Evolutionary conservation across 2,797 vertebrate genomes (phyloP).

Genomic region (Acanthopagrus latus): DNA sequence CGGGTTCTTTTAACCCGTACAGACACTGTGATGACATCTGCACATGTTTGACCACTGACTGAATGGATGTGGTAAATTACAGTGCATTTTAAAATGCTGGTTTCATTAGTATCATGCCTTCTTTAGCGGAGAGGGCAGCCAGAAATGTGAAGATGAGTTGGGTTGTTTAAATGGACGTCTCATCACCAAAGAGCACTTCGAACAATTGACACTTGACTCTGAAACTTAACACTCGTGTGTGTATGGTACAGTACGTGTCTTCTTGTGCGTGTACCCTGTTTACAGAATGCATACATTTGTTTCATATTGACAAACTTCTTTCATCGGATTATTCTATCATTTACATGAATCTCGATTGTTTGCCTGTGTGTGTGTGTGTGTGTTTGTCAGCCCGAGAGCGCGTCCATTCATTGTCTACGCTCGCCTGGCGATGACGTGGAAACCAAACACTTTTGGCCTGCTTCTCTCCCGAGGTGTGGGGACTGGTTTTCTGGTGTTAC

Average conservation of each 20-base stretch:
- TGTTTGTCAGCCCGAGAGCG: not conserved
- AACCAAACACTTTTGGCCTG: slow-evolving; percentile 49
- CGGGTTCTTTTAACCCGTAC: slow-evolving; percentile 9
- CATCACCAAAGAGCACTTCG: slow-evolving; percentile 50
- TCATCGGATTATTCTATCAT: not conserved
- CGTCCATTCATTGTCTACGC: not conserved
- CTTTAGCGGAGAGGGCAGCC: slow-evolving; percentile 8
- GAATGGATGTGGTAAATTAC: slow-evolving; percentile 51
- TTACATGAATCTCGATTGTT: not conserved
- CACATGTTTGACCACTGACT: slow-evolving; percentile 30
- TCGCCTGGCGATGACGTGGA: slow-evolving; percentile 27
- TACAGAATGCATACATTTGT: not conserved
- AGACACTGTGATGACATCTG: slow-evolving; percentile 12
- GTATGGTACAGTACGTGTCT: slow-evolving; percentile 1
- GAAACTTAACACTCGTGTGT: slow-evolving; percentile 51
- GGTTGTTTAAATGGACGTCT: slow-evolving; percentile 47
- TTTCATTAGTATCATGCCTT: slow-evolving; percentile 33
- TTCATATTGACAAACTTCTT: not conserved
- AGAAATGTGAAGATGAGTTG: slow-evolving; percentile 33
- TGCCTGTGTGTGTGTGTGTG: not conserved
- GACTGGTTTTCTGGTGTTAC: slow-evolving; percentile 37
- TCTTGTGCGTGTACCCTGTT: not conserved
- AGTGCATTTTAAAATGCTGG: slow-evolving; percentile 24
- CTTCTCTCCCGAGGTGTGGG: slow-evolving; percentile 8
- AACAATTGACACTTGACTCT: slow-evolving; percentile 69